A percentile compares a stretch with the other conserved stretches of the same genome.
phyloP scores from a whole-genome alignment of 1,140 invertebrate genomes.

The Aphelenchoides besseyi region DNA sequence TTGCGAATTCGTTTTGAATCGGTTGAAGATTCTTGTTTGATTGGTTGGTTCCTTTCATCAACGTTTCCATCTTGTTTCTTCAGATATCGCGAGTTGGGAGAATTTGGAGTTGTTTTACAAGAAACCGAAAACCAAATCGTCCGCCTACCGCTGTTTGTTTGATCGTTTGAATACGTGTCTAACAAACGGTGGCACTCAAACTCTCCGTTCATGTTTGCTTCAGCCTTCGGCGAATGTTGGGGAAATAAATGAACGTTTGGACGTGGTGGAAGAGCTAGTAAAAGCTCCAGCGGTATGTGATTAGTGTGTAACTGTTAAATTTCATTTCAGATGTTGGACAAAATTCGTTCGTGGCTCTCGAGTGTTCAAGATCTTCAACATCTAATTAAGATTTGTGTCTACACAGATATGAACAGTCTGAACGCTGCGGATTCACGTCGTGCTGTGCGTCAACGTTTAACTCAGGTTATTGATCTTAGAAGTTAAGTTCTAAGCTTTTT shows the following conservation, averaged over 20 bases:
- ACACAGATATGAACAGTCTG: constrained; percentile 13
- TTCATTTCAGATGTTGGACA: constrained; percentile 30
- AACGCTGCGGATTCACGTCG: constrained; percentile 34
- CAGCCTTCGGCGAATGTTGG: constrained; percentile 34
- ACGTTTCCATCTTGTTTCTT: constrained; percentile 58
- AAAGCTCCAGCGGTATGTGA: constrained; percentile 41
- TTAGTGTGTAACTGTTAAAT: constrained; percentile 13
- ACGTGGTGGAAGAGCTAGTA: constrained; percentile 46
- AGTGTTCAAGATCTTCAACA: constrained; percentile 36
- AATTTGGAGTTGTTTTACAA: constrained; percentile 65
- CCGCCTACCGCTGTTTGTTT: constrained; percentile 68
- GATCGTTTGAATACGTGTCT: constrained; percentile 75
- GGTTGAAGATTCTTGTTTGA: constrained; percentile 77
- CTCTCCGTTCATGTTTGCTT: constrained; percentile 69
- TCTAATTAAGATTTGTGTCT: constrained; percentile 43
- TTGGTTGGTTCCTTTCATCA: constrained; percentile 69
- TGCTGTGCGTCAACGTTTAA: neutral
- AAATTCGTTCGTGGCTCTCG: constrained; percentile 34
- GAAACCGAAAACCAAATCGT: constrained; percentile 42
- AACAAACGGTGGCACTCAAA: constrained; percentile 74
- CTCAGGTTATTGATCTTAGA: constrained; percentile 5
- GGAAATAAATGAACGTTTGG: constrained; percentile 37
- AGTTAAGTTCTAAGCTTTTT: constrained; percentile 27
- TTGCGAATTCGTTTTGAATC: constrained; percentile 78
- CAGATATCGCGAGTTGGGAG: constrained; percentile 64